These are phyloP conservation scores for Schrankia costaestrigalis DNA, from an alignment of 2,888 invertebrate species.

Conservation along the genomic window DNA sequence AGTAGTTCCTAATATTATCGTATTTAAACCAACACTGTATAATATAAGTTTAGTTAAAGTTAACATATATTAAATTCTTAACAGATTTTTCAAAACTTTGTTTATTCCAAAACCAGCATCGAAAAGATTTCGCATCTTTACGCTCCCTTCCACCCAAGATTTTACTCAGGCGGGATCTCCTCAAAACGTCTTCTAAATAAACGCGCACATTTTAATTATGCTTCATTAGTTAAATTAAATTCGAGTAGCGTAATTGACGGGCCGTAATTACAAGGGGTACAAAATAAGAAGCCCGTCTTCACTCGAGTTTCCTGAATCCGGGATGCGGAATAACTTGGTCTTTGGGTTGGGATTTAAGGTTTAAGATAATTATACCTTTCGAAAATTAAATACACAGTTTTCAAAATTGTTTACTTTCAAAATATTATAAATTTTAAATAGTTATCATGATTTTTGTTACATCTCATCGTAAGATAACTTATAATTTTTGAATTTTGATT, in stretches of 20 bases:
- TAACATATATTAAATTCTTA: no score
- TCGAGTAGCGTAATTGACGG: constrained; percentile 75
- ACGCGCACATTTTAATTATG: constrained; percentile 78
- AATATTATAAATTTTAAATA: no score
- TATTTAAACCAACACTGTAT: no score
- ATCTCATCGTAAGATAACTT: no score
- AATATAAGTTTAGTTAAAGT: no score
- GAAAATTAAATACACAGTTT: neutral
- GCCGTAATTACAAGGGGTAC: constrained; percentile 65
- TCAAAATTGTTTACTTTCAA: no score
- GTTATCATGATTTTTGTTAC: no score
- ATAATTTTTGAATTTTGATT: no score
- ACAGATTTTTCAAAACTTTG: constrained; percentile 23
- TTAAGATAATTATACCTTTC: neutral
- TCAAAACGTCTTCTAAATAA: constrained; percentile 59
- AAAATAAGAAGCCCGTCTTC: constrained; percentile 31
- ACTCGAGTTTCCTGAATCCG: constrained; percentile 36
- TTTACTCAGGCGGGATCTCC: constrained; percentile 27
- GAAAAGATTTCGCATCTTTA: constrained; percentile 43
- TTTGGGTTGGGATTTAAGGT: constrained; percentile 5
- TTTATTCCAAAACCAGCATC: constrained; percentile 23
- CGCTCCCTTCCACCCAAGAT: constrained; percentile 29
- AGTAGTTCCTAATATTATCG: no score
- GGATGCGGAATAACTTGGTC: constrained; percentile 26
- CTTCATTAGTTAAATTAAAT: constrained; percentile 80